A percentile compares a stretch with the other conserved stretches of the same genome.
Evolutionary conservation across 2,888 invertebrate genomes (phyloP).

Genomic region (Strigamia maritima): DNA sequence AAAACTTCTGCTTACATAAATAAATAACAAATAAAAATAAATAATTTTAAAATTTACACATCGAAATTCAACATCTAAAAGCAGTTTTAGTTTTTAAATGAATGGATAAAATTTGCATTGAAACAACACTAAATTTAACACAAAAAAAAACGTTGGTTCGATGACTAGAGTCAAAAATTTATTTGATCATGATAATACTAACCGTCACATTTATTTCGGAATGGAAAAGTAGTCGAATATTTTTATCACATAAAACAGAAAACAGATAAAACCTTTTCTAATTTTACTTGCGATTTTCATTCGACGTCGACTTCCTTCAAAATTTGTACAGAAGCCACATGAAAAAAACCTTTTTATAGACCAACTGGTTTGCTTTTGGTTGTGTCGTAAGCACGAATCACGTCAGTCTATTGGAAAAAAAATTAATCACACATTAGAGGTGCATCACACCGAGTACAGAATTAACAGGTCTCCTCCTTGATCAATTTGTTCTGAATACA

Average conservation of each 20-base stretch:
- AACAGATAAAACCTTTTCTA: background rate
- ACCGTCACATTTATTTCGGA: background rate
- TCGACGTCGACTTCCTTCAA: background rate
- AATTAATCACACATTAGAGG: too few species aligned
- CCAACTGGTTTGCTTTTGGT: conserved; percentile 57
- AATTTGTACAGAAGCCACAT: conserved; percentile 9
- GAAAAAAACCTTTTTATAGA: conserved; percentile 43
- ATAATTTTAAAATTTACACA: background rate
- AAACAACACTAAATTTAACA: background rate
- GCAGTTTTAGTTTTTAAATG: too few species aligned
- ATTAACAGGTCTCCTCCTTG: too few species aligned
- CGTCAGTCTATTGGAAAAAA: conserved; percentile 67
- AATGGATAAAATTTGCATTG: background rate
- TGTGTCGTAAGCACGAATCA: conserved; percentile 95
- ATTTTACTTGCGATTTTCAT: background rate
- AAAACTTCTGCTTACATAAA: background rate
- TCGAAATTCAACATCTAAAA: too few species aligned
- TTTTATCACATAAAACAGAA: background rate
- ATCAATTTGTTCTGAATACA: too few species aligned
- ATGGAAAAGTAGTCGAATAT: background rate
- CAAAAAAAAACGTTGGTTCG: background rate
- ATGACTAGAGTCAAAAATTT: conserved; percentile 3
- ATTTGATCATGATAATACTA: conserved; percentile 5
- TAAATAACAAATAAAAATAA: background rate
- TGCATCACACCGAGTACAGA: too few species aligned